Base-by-base conservation (phyloP, 1,140 invertebrate species). In the Phortica variegata region DNA sequence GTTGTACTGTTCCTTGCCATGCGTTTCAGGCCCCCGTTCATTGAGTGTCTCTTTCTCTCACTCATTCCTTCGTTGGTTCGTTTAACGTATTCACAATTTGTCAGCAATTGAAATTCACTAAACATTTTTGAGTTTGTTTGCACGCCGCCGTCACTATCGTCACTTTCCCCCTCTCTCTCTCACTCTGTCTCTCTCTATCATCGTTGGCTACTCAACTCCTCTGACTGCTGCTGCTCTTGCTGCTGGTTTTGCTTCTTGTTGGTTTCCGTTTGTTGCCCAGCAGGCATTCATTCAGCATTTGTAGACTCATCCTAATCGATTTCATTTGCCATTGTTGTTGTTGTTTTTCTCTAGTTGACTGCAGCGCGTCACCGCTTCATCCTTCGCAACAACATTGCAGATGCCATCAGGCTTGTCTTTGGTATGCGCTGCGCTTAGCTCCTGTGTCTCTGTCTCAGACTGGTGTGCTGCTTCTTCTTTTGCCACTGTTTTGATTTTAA, bases 41-140 rank as follows among this genome's bases (percentile, higher is more conserved):
- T n/a, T n/a, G n/a, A n/a, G n/a, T n/a, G n/a, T n/a, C n/a, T n/a
- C n/a, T n/a, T n/a, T n/a, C n/a, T n/a, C n/a, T n/a, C n/a, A n/a
- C n/a, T n/a, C 32, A 23, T 45, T 37, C 13, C 29, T 40, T 41
- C 32, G 26, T 38, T 39, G 40, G 37, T 46, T 56, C 40, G 16
- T 43, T 37, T 47, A 50, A 54, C 52, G 56, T 43, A 49, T 49
- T 45, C 29, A 41, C 65, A 55, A 68, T 68, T 68, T 68, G 63
- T 68, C 63, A 68, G 63, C 63, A 68, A 66, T 68, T 68, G 63
- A 66, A 66, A 66, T 66, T 66, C 63, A 66, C 45, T 63, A 68
- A 68, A 68, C 63, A 68, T 68, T 68, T 66, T 63, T 63, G 63
- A 68, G 63, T 68, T 68, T 68, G 63, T 68, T 68, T 68, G 62